A percentile compares a stretch with the other conserved stretches of the same genome.
Conservation (phyloP, 2,113 vertebrate species). For the Amazona vittata region DNA sequence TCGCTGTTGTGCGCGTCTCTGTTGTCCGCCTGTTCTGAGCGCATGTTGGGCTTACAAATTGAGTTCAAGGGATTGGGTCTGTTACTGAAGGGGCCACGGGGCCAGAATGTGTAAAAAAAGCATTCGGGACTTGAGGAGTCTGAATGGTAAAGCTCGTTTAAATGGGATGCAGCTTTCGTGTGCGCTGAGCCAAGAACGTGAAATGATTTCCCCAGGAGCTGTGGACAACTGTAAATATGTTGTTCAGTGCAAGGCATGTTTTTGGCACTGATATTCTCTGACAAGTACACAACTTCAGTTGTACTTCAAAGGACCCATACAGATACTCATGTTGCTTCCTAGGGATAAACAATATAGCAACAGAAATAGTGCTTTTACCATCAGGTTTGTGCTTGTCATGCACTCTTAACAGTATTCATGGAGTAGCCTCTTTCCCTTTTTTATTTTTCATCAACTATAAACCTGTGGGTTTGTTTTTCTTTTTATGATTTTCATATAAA, state of each 20-base stretch:
- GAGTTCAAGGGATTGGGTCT: no score
- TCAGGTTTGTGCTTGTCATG: neutral
- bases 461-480: neutral
- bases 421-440: neutral
- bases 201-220: neutral
- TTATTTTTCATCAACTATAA: neutral
- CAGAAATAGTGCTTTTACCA: neutral
- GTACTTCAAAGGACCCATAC: neutral
- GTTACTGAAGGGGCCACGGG: fast-evolving
- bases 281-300: neutral
- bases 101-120: neutral
- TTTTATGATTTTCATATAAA: neutral
- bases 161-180: neutral
- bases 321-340: neutral
- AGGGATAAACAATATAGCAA: neutral
- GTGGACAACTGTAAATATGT: neutral
- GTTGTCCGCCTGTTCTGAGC: neutral
- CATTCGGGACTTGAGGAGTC: neutral
- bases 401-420: neutral
- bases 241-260: neutral
- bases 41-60: fast-evolving
- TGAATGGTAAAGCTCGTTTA: neutral
- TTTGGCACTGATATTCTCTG: neutral
- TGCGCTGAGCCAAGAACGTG: neutral
- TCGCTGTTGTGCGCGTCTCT: neutral